Evolutionary conservation across 2,888 invertebrate genomes (phyloP).

Genomic region (Tryphoninae sp.): DNA sequence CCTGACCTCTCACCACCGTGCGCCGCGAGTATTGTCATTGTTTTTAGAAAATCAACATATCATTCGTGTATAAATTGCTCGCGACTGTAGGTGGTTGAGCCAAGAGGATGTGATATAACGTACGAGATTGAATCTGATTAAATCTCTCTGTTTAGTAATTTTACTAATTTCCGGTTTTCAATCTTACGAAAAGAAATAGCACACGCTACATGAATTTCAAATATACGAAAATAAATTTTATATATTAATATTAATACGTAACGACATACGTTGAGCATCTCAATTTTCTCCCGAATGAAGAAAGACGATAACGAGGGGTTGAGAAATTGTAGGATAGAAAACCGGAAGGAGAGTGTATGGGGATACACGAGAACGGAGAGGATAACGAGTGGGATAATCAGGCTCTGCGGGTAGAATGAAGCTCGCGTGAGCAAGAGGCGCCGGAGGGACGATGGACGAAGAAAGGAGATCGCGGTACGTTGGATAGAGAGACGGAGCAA

Average conservation of each 20-base stretch:
- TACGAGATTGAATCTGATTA: background rate
- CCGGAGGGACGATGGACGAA: background rate
- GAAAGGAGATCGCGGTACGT: background rate
- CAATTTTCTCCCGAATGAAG: slow-evolving; percentile 37
- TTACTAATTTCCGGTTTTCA: background rate
- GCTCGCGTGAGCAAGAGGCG: slow-evolving; percentile 13
- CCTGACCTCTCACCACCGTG: background rate
- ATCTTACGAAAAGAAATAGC: background rate
- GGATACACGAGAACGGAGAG: slow-evolving; percentile 31
- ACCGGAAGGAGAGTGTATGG: background rate
- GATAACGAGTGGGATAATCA: slow-evolving; percentile 57
- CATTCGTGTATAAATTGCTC: background rate
- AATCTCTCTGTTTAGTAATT: background rate
- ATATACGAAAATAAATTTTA: background rate
- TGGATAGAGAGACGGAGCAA: slow-evolving; percentile 23
- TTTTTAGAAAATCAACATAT: background rate
- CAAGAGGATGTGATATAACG: too few species aligned
- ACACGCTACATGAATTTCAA: background rate
- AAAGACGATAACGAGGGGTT: slow-evolving; percentile 25
- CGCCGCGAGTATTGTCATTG: background rate
- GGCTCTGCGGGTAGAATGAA: slow-evolving; percentile 52
- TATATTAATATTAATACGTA: background rate
- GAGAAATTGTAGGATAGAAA: background rate
- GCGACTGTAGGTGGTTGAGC: background rate
- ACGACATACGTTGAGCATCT: background rate